phyloP scores from a whole-genome alignment of 2,888 invertebrate species.

The Aphidoletes aphidimyza region DNA sequence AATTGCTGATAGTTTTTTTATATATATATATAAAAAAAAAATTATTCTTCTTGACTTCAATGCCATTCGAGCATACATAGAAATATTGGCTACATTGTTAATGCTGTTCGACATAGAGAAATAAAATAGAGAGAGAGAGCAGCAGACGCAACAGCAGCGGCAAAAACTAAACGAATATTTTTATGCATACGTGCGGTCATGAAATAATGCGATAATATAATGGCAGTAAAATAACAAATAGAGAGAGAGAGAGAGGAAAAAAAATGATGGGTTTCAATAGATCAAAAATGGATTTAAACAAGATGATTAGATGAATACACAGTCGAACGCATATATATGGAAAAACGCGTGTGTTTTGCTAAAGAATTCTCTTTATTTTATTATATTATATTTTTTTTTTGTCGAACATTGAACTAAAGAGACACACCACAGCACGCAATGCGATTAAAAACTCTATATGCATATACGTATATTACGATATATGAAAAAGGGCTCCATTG shows the following conservation, averaged over 20 bases:
- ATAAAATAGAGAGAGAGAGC: neutral
- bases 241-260: neutral
- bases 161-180: neutral
- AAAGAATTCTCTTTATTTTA: too few species aligned
- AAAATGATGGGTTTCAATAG: conserved; percentile 47
- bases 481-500: neutral
- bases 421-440: conserved; percentile 41
- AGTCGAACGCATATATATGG: conserved; percentile 1
- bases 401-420: too few species aligned
- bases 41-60: conserved; percentile 13
- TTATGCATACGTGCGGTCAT: conserved; percentile 25
- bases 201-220: conserved; percentile 35
- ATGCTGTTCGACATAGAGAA: neutral
- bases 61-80: neutral
- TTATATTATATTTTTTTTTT: too few species aligned
- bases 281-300: conserved; percentile 46
- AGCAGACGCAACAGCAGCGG: too few species aligned
- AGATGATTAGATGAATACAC: conserved; percentile 39
- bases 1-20: conserved; percentile 12
- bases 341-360: neutral
- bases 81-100: neutral
- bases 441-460: neutral
- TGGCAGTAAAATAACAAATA: neutral
- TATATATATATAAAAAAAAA: neutral
- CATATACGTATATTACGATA: too few species aligned